A percentile compares a stretch with the other conserved stretches of the same genome.
phyloP scores from a whole-genome alignment of 2,888 invertebrate genomes.

The Alviniconcha strummeri region DNA sequence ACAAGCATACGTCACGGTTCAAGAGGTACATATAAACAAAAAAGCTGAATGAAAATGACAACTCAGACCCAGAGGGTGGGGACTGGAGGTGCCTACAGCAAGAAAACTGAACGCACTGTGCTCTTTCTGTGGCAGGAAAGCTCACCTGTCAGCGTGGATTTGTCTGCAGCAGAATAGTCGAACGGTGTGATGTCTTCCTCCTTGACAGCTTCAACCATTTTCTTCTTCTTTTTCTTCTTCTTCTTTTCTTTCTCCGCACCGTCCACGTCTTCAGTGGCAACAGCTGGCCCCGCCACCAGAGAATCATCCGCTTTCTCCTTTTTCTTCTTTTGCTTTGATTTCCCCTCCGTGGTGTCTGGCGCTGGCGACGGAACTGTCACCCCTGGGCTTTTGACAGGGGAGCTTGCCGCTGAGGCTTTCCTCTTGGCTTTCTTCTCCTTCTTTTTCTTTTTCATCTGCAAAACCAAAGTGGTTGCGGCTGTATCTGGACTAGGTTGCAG shows the following conservation, averaged over 20 bases:
- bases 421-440: slow-evolving; percentile 22
- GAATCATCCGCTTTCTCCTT: slow-evolving; percentile 13
- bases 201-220: slow-evolving; percentile 30
- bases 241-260: slow-evolving; percentile 29
- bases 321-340: slow-evolving; percentile 42
- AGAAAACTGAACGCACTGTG: too few relatives aligned
- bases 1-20: too few relatives aligned
- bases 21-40: too few relatives aligned
- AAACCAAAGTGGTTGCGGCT: background rate
- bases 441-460: slow-evolving; percentile 40
- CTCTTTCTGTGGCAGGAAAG: background rate
- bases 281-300: slow-evolving; percentile 9
- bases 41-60: too few relatives aligned
- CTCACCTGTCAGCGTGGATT: slow-evolving; percentile 31
- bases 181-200: slow-evolving; percentile 31
- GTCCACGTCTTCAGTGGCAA: slow-evolving; percentile 41
- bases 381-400: slow-evolving; percentile 29
- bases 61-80: too few relatives aligned
- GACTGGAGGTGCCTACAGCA: too few relatives aligned
- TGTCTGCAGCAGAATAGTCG: slow-evolving; percentile 39
- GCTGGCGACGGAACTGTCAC: background rate
- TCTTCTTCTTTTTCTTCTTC: slow-evolving; percentile 40
- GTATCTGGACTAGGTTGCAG: too few relatives aligned
- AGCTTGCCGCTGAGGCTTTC: slow-evolving; percentile 38
- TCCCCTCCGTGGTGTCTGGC: slow-evolving; percentile 32